Base-by-base conservation (phyloP, 2,888 invertebrate genomes). In the Calephelis perditalis region DNA sequence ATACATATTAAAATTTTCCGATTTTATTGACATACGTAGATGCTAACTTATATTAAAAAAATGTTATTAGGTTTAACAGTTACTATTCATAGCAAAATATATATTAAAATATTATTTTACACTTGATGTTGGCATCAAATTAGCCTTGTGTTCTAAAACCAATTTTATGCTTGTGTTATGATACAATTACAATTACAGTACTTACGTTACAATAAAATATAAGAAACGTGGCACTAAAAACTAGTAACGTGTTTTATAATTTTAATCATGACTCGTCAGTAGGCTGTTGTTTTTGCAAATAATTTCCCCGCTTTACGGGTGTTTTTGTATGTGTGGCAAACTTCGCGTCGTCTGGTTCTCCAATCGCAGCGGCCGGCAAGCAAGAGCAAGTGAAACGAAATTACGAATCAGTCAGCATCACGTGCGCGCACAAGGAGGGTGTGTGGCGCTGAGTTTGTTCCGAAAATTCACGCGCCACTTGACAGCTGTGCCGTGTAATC, bases 371-470 rank as follows among this genome's bases (percentile, higher is more conserved):
- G 62, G 67, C 65, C 66, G 65, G 65, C 67, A 63, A 62, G 64
- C 67, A 68, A 66, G 70, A 70, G 72, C 71, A 76, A 77, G 75
- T 73, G 75, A 79, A 77, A 73, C 79, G 74, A 54, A 54, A 54
- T 54, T 35, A 54, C 52, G 52, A 81, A 71, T 78, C 87, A 89
- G 89, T 89, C 86, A 86, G 87, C 89, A 86, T 89, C 88, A 86
- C 86, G 86, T 81, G 84, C 78, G 76, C 79, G 79, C 63, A 70
- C 78, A 84, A 68, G 82, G 70, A 77, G 84, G 84, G 69, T 68
- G 89, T 81, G 78, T 76, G 62, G 68, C 66, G 70, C 67, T 73
- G 66, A 62, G 68, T 68, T 66, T 67, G 70, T 73, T 66, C 69
- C 73, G 72, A 74, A 77, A 78, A 81, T 81, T 86, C 86, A 85